These are phyloP conservation scores for Virgularia gustaviana DNA, from an alignment of 92 coral and sea anemone species.

Conservation along the genomic window DNA sequence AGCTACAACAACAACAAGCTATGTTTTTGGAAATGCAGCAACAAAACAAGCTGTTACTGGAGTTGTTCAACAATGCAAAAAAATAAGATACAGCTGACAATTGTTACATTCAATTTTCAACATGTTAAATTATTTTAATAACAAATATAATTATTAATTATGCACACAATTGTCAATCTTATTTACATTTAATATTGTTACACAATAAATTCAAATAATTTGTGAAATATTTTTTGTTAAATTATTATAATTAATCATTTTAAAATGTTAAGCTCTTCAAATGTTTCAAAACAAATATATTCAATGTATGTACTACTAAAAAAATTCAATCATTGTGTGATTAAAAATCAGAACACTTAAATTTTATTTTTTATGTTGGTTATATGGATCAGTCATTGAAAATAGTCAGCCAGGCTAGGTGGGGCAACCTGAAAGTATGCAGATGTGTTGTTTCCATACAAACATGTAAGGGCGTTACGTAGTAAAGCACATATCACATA, in stretches of 20 bases:
- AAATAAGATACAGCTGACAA: neutral
- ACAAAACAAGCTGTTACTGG: conserved; percentile 6
- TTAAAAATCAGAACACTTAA: neutral
- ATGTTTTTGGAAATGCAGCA: conserved; percentile 22
- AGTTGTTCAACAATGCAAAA: neutral
- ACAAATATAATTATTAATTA: neutral
- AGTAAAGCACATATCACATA: neutral
- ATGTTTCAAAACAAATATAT: neutral
- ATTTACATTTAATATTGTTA: neutral
- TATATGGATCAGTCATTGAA: neutral
- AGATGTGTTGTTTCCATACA: neutral
- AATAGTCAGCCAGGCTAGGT: neutral
- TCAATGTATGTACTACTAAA: neutral
- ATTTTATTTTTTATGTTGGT: neutral
- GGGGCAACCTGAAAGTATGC: neutral
- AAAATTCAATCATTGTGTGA: neutral
- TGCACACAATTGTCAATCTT: neutral
- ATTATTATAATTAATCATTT: no score
- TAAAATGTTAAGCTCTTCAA: neutral
- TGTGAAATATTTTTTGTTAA: neutral
- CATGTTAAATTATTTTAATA: neutral
- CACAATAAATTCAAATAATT: neutral
- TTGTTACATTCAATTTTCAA: neutral
- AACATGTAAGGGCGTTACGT: neutral
- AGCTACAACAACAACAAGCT: conserved; percentile 22